Conservation (phyloP, 2,113 vertebrate species). For the Lepisosteus osseus region DNA sequence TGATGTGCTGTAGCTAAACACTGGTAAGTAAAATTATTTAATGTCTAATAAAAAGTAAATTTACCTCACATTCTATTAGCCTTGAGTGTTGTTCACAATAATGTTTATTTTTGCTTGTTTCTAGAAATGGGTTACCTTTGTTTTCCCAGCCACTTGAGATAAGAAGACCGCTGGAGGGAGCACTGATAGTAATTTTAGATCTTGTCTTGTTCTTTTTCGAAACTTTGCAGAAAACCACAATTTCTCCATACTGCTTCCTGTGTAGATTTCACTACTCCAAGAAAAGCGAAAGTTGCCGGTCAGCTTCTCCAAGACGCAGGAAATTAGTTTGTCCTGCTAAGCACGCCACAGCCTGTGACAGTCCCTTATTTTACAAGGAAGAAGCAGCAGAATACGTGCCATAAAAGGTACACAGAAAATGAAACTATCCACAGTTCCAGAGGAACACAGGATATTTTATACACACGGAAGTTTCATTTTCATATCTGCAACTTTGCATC, state of each 20-base stretch:
- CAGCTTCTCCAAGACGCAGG: conserved; percentile 3
- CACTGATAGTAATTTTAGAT: too few species aligned
- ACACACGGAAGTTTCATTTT: conserved; percentile 1
- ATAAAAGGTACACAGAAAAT: background rate
- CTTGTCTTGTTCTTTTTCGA: too few species aligned
- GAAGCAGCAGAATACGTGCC: background rate
- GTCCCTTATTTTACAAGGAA: background rate
- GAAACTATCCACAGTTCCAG: conserved; percentile 8
- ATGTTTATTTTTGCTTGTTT: too few species aligned
- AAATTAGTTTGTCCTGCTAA: conserved; percentile 1
- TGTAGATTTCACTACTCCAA: background rate
- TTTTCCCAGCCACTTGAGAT: too few species aligned
- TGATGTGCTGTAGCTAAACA: too few species aligned
- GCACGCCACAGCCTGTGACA: conserved; percentile 1
- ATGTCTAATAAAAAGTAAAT: too few species aligned
- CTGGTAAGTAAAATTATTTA: too few species aligned
- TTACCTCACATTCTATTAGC: too few species aligned
- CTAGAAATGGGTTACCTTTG: too few species aligned
- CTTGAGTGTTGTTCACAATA: too few species aligned
- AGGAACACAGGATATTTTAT: conserved; percentile 3
- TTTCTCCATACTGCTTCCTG: conserved; percentile 8
- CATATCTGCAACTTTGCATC: background rate
- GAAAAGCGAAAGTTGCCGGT: conserved; percentile 16
- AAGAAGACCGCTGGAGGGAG: too few species aligned
- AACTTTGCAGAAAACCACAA: background rate